phyloP scores from a whole-genome alignment of 2,797 vertebrate genomes.

The Betta splendens region DNA sequence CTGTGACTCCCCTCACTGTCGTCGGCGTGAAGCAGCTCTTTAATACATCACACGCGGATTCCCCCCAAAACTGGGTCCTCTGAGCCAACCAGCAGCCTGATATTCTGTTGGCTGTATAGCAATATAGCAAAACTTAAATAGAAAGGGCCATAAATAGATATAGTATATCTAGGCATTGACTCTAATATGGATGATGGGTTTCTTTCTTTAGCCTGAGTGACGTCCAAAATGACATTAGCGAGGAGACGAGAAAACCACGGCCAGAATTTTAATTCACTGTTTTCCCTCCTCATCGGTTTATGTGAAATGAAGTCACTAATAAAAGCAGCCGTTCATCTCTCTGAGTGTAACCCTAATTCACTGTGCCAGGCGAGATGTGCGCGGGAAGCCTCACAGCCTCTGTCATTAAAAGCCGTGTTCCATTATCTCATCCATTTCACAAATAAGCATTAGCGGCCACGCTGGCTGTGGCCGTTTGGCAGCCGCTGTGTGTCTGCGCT shows the following conservation, averaged over 20 bases:
- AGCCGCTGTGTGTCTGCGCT: conserved; percentile 40
- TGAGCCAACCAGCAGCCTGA: not conserved
- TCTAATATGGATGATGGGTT: too few species aligned
- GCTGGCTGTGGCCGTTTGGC: conserved; percentile 40
- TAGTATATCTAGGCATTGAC: too few species aligned
- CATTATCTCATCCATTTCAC: conserved; percentile 49
- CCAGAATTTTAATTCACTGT: conserved; percentile 16
- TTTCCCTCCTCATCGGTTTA: not conserved
- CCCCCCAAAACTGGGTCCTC: not conserved
- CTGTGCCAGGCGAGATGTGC: not conserved
- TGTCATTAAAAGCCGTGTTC: conserved; percentile 23
- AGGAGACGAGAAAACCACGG: not conserved
- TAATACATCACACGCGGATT: not conserved
- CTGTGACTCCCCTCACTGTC: too few species aligned
- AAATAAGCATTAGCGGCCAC: conserved; percentile 43
- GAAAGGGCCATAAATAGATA: conserved; percentile 18
- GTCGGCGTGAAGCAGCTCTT: too few species aligned
- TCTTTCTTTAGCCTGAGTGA: conserved; percentile 32
- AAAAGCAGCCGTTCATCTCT: not conserved
- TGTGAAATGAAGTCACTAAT: conserved; percentile 2
- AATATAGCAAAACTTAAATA: conserved; percentile 17
- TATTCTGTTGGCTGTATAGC: not conserved
- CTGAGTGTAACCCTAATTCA: not conserved
- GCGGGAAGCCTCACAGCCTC: conserved; percentile 2
- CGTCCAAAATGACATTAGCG: conserved; percentile 36